phyloP scores from a whole-genome alignment of 2,888 invertebrate genomes.

The Cerceris rybyensis region DNA sequence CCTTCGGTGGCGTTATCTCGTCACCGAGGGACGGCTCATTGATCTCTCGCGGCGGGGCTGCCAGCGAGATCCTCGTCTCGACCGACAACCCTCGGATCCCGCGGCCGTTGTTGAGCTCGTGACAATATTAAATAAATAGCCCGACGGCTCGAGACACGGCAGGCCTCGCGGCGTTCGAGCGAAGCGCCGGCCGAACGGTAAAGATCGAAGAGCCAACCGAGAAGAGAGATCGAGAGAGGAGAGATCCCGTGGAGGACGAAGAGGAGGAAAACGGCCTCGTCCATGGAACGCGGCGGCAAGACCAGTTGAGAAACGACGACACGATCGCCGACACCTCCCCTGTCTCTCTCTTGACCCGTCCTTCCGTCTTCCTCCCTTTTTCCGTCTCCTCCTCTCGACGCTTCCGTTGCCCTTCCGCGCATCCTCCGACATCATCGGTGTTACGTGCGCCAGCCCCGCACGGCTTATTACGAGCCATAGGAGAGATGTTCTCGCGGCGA shows the following conservation, averaged over 20 bases:
- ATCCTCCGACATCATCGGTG: slow-evolving; percentile 20
- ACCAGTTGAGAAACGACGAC: slow-evolving; percentile 75
- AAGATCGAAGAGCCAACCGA: slow-evolving; percentile 9
- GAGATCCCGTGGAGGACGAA: slow-evolving; percentile 17
- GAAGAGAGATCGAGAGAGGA: slow-evolving; percentile 4
- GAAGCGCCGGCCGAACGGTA: slow-evolving; percentile 6
- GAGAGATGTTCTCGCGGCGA: slow-evolving; percentile 61
- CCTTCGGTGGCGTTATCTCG: slow-evolving; percentile 8
- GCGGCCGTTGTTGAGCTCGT: slow-evolving; percentile 57
- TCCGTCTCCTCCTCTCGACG: slow-evolving; percentile 7
- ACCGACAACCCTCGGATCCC: slow-evolving; percentile 12
- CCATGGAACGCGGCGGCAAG: slow-evolving; percentile 60
- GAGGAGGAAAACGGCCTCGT: slow-evolving; percentile 34
- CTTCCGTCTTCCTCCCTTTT: slow-evolving; percentile 12
- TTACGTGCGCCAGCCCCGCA: slow-evolving; percentile 33
- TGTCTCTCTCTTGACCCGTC: background rate
- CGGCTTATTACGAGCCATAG: slow-evolving; percentile 66
- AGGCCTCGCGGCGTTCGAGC: slow-evolving; percentile 26
- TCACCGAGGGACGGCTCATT: slow-evolving; percentile 40
- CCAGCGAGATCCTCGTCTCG: slow-evolving; percentile 28
- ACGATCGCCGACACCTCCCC: slow-evolving; percentile 72
- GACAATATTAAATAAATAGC: slow-evolving; percentile 77
- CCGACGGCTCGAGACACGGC: slow-evolving; percentile 58
- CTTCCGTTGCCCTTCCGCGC: slow-evolving; percentile 9
- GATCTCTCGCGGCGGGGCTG: slow-evolving; percentile 55